Conservation (phyloP, 2,888 invertebrate species). For the Diaperis boleti region DNA sequence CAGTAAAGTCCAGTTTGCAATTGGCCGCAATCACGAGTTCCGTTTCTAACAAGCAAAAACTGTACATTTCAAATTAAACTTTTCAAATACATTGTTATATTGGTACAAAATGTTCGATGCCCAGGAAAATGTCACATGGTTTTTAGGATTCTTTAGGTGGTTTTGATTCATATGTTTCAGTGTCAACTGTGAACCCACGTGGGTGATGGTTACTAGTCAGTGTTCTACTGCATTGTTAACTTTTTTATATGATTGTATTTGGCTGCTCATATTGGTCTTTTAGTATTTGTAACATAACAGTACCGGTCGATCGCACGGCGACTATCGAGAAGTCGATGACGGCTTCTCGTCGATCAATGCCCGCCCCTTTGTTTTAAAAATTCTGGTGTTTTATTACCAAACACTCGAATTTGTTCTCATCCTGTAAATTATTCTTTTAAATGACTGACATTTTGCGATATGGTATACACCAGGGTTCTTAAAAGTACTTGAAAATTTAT, state of each 20-base stretch:
- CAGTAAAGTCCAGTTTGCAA: slow-evolving; percentile 45
- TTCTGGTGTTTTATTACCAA: slow-evolving; percentile 13
- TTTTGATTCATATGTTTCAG: slow-evolving; percentile 55
- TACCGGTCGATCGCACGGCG: too few relatives aligned
- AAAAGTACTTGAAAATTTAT: slow-evolving; percentile 32
- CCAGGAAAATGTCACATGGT: slow-evolving; percentile 35
- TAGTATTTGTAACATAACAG: slow-evolving; percentile 14
- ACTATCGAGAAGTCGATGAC: too few relatives aligned
- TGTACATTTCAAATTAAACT: slow-evolving; percentile 52
- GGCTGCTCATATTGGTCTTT: slow-evolving; percentile 52
- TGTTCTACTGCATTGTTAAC: slow-evolving; percentile 59
- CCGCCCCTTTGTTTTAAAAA: slow-evolving; percentile 32
- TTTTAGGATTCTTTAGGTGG: slow-evolving; percentile 50
- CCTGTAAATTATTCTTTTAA: slow-evolving; percentile 35
- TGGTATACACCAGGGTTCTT: slow-evolving; percentile 43
- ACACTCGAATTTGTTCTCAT: slow-evolving; percentile 37
- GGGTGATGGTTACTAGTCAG: slow-evolving; percentile 64
- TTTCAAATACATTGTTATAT: slow-evolving; percentile 61
- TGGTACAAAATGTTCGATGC: slow-evolving; percentile 61
- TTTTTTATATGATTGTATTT: slow-evolving; percentile 47
- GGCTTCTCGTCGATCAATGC: too few relatives aligned
- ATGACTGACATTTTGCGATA: slow-evolving; percentile 42
- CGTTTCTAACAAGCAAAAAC: slow-evolving; percentile 40
- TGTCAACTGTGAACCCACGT: slow-evolving; percentile 60
- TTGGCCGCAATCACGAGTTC: slow-evolving; percentile 34